Base-by-base conservation (phyloP, 2,888 invertebrate genomes). In the Plagodis pulveraria region DNA sequence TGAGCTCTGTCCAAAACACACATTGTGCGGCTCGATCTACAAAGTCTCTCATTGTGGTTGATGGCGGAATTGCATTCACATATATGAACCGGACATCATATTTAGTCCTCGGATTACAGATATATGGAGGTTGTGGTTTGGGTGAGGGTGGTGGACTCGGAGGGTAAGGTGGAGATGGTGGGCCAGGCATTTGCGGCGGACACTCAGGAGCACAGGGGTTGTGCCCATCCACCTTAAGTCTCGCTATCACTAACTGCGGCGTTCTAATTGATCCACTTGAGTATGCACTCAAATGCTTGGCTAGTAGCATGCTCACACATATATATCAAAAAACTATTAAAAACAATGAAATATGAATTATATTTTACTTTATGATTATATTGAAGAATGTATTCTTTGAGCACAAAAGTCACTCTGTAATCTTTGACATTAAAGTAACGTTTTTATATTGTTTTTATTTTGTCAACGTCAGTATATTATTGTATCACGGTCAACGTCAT, bases 1-100 rank as follows among this genome's bases (percentile, higher is more conserved):
- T 60, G 7, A 98, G 72, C 88, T 98, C 98, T 0, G 95, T 94
- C 81, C 95, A 93, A 82, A 98, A 97, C 55, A 96, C 81, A 0
- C 91, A 94, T 50, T 93, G 93, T 0, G 96, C 94, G 0, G 96
- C 95, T 58, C 96, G 91, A 71, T 98, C 96, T n/a, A 96, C 94
- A 36, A 97, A 93, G 61, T 94, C 96, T 6, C 79, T 93, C 80
- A 95, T 90, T 0, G 87, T 86, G 85, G 95, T 95, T 44, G 87
- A 89, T 0, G 93, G 87, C 33, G 95, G 94, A 62, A 93, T 80
- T 54, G 94, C 94, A 69, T 94, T 95, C 2, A 96, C 91, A 76
- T 95, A 95, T 12, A 90, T 72, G 75, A 83, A 91, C 1, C 74
- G 77, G 1, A 83, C 84, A n/a, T 88, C 80, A 58, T 87, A 86